phyloP scores from a whole-genome alignment of 1,140 invertebrate genomes.

The Hypothenemus hampei region DNA sequence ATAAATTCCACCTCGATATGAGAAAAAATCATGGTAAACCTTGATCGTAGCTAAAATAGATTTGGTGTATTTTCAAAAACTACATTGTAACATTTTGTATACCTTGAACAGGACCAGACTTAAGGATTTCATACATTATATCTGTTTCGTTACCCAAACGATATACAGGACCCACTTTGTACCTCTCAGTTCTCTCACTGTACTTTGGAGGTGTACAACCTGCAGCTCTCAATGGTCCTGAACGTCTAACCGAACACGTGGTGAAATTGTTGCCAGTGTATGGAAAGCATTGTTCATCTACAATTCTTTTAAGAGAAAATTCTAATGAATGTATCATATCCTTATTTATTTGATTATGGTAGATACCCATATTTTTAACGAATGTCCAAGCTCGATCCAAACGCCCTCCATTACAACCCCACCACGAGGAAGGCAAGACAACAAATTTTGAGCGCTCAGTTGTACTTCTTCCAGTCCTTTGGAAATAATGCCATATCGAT shows the following conservation, averaged over 20 bases:
- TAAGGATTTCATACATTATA: constrained; percentile 88
- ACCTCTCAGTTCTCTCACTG: constrained; percentile 54
- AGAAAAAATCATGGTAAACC: constrained; percentile 87
- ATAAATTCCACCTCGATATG: constrained; percentile 81
- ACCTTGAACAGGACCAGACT: constrained; percentile 94
- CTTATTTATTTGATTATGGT: constrained; percentile 30
- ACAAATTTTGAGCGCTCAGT: constrained; percentile 77
- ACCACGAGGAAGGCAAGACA: constrained; percentile 74
- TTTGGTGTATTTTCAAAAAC: background rate
- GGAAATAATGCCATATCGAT: constrained; percentile 77
- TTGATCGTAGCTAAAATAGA: constrained; percentile 72
- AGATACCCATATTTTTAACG: constrained; percentile 79
- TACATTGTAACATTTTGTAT: constrained; percentile 21
- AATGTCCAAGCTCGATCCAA: constrained; percentile 89
- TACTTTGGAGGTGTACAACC: constrained; percentile 51
- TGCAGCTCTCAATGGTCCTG: constrained; percentile 48
- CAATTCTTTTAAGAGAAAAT: constrained; percentile 54
- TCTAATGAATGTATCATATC: background rate
- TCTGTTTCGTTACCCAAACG: constrained; percentile 70
- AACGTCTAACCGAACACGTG: constrained; percentile 55
- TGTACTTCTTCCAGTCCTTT: constrained; percentile 63
- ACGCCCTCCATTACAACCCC: constrained; percentile 81
- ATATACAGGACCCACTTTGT: constrained; percentile 81
- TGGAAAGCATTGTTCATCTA: constrained; percentile 77
- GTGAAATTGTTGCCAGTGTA: constrained; percentile 58